A percentile compares a stretch with the other conserved stretches of the same genome.
Evolutionary conservation across 2,888 invertebrate species (phyloP).

Genomic region (Sarcophaga carnaria): DNA sequence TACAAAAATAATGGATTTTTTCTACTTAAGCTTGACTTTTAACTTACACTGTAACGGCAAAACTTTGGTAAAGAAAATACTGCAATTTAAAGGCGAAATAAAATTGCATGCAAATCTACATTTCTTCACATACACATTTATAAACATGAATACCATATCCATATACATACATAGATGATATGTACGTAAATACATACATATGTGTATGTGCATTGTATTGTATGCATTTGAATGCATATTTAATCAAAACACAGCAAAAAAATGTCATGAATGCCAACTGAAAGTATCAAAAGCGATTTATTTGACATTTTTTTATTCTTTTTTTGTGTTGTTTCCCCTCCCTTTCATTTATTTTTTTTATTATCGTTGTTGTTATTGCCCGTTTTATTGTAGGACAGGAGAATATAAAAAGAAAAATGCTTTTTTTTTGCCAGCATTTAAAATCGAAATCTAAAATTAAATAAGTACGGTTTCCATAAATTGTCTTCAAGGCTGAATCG

Average conservation of each 20-base stretch:
- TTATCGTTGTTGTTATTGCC: background rate
- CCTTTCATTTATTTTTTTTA: background rate
- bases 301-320: background rate
- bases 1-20: too few relatives aligned
- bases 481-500: too few relatives aligned
- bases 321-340: background rate
- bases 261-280: background rate
- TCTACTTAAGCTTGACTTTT: too few relatives aligned
- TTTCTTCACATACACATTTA: background rate
- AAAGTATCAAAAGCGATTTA: background rate
- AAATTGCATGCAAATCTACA: too few relatives aligned
- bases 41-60: too few relatives aligned
- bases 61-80: too few relatives aligned
- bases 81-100: too few relatives aligned
- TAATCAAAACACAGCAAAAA: background rate
- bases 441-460: too few relatives aligned
- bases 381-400: background rate
- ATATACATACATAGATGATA: background rate
- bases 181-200: background rate
- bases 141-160: background rate
- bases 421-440: too few relatives aligned
- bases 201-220: background rate
- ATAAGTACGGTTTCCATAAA: too few relatives aligned
- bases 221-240: background rate
- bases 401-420: background rate